Conservation (phyloP, 2,888 invertebrate genomes). For the Agrilus mali region DNA sequence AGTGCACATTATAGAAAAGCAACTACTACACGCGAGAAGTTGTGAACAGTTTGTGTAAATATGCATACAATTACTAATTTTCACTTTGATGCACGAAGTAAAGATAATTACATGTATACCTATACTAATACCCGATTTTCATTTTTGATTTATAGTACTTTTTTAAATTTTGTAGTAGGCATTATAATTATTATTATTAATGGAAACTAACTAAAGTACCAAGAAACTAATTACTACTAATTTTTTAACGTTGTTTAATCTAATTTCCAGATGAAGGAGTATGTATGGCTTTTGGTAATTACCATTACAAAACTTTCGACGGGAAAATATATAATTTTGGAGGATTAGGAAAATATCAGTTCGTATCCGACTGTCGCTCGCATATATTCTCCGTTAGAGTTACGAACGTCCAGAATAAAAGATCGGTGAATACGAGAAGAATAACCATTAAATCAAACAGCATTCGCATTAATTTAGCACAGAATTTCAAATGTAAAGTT, state of each 20-base stretch:
- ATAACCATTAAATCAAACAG: conserved; percentile 67
- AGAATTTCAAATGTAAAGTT: conserved; percentile 74
- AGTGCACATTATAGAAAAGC: too few relatives aligned
- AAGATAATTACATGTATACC: too few relatives aligned
- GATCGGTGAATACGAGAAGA: conserved; percentile 86
- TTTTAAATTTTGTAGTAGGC: too few relatives aligned
- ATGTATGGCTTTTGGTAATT: conserved; percentile 90
- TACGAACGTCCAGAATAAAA: conserved; percentile 69
- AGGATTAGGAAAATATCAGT: conserved; percentile 84
- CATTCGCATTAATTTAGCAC: conserved; percentile 72
- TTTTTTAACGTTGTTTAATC: background rate
- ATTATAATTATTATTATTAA: too few relatives aligned
- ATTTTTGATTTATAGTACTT: too few relatives aligned
- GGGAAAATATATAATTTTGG: conserved; percentile 89
- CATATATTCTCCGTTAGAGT: conserved; percentile 77
- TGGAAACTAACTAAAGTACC: too few relatives aligned
- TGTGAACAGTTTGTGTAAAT: too few relatives aligned
- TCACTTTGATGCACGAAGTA: too few relatives aligned
- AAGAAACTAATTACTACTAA: too few relatives aligned
- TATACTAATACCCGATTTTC: too few relatives aligned
- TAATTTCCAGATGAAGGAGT: conserved; percentile 59
- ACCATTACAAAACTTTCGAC: conserved; percentile 91
- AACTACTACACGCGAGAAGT: too few relatives aligned
- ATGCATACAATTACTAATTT: too few relatives aligned
- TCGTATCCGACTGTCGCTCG: conserved; percentile 72